These are phyloP conservation scores for Furnarius figulus DNA, from an alignment of 2,113 vertebrate genomes.

Conservation along the genomic window DNA sequence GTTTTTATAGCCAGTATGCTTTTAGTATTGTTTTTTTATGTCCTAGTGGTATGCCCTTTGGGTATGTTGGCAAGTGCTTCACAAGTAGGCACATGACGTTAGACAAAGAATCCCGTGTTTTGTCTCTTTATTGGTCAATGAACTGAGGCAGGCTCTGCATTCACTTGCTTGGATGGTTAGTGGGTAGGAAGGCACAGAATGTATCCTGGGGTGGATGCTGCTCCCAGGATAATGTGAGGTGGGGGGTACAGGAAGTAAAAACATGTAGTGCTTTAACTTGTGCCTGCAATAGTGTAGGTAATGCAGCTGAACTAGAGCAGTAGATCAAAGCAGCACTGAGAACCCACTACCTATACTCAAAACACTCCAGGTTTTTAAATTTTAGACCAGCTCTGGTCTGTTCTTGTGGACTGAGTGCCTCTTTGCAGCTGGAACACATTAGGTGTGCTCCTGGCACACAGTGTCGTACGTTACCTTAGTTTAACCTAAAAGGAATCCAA, in stretches of 20 bases:
- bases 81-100: not conserved
- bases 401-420: not conserved
- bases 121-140: not conserved
- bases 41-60: not conserved
- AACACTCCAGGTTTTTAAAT: not conserved
- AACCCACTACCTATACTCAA: not conserved
- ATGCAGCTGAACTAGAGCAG: not conserved
- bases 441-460: not conserved
- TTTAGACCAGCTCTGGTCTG: not conserved
- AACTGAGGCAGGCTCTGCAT: not conserved
- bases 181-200: not conserved
- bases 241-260: not conserved
- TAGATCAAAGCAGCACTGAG: not conserved
- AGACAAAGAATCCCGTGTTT: not conserved
- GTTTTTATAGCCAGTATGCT: not conserved
- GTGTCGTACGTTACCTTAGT: not conserved
- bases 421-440: not conserved
- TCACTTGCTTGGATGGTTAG: not conserved
- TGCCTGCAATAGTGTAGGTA: not conserved
- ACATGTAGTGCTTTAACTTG: not conserved
- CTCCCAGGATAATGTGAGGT: not conserved
- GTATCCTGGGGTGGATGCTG: not conserved
- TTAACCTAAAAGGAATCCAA: not conserved
- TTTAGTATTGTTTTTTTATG: not conserved
- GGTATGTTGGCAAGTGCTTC: not conserved